Conservation (phyloP, 2,888 invertebrate species). For the Drosophila greeni region DNA sequence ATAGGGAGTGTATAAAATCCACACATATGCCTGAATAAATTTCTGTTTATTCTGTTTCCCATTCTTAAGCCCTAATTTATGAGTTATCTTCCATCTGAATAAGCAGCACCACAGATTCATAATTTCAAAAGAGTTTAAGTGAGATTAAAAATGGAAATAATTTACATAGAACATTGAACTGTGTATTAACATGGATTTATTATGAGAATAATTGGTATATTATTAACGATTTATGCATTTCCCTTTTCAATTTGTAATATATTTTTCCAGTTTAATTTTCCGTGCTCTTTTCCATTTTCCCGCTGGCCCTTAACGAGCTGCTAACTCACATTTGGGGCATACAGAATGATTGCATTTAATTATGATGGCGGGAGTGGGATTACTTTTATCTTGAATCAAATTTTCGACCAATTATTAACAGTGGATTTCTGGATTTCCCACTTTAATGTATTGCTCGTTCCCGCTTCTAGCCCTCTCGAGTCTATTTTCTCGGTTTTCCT, state of each 20-base stretch:
- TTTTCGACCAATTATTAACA: slow-evolving; percentile 29
- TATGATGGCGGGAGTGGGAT: slow-evolving; percentile 16
- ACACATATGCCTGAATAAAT: not conserved
- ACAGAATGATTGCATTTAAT: slow-evolving; percentile 24
- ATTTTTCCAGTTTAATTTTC: not conserved
- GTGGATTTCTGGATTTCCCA: slow-evolving; percentile 5
- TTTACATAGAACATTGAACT: not conserved
- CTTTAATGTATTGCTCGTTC: not conserved
- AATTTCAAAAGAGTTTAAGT: slow-evolving; percentile 1
- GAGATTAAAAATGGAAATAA: slow-evolving; percentile 5
- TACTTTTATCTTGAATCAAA: slow-evolving; percentile 31
- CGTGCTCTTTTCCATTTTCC: not conserved
- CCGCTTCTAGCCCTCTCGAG: not conserved
- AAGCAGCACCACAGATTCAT: slow-evolving; percentile 2
- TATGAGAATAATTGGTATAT: slow-evolving; percentile 3
- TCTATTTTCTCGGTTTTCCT: slow-evolving; percentile 9
- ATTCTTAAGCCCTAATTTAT: not conserved
- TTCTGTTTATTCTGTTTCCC: not conserved
- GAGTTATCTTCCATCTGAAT: not conserved
- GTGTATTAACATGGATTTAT: not conserved
- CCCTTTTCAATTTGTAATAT: not conserved
- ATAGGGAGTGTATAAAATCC: not conserved
- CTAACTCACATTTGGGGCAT: slow-evolving; percentile 36
- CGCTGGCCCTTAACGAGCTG: slow-evolving; percentile 22
- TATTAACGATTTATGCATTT: not conserved